Evolutionary conservation across 2,797 vertebrate genomes (phyloP).

Genomic region (Antennarius maculatus): DNA sequence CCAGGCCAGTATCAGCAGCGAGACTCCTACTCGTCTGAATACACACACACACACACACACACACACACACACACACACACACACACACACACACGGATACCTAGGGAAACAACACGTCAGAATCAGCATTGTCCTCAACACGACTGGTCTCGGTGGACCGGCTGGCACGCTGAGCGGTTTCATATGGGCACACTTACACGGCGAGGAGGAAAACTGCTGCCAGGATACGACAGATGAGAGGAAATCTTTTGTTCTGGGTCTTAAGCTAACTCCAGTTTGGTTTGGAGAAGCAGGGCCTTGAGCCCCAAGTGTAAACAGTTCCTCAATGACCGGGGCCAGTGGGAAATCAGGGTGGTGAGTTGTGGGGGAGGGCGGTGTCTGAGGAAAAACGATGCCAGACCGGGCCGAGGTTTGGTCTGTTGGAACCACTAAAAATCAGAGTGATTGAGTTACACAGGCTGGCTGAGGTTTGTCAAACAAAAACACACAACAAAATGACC

Average conservation of each 20-base stretch:
- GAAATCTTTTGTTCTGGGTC: conserved; percentile 70
- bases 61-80: background rate
- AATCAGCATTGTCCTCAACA: conserved; percentile 52
- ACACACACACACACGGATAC: conserved; percentile 35
- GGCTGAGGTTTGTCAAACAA: conserved; percentile 56
- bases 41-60: conserved; percentile 32
- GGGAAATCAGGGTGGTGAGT: conserved; percentile 61
- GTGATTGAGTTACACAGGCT: conserved; percentile 68
- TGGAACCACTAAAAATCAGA: conserved; percentile 61
- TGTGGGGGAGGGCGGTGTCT: conserved; percentile 31
- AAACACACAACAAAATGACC: conserved; percentile 72
- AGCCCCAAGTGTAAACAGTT: conserved; percentile 64
- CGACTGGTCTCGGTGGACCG: conserved; percentile 30
- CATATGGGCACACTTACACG: conserved; percentile 52
- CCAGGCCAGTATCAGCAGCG: conserved; percentile 80
- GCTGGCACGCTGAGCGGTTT: conserved; percentile 54
- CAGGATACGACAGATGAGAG: conserved; percentile 53
- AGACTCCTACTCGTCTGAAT: conserved; percentile 75
- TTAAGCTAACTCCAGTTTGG: conserved; percentile 41
- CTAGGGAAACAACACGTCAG: conserved; percentile 30
- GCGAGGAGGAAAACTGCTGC: conserved; percentile 24
- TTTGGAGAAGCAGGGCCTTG: conserved; percentile 53
- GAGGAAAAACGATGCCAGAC: conserved; percentile 66
- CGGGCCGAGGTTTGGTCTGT: conserved; percentile 56
- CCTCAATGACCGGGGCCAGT: conserved; percentile 62